Evolutionary conservation across 2,888 invertebrate genomes (phyloP), one percentile per base, ranked within the genome.

Genomic region (Drosophila tripunctata): DNA sequence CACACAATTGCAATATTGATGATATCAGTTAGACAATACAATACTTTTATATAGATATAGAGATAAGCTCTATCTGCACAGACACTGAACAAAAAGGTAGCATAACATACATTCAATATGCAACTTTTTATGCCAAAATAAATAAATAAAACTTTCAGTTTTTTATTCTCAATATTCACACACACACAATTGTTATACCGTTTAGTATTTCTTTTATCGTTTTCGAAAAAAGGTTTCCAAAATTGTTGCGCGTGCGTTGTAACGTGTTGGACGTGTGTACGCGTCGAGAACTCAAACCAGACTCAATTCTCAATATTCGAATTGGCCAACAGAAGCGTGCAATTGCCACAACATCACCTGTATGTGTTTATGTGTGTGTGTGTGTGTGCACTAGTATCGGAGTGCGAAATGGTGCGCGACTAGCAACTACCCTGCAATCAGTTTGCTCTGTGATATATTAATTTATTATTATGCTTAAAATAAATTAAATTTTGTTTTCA

Each of bases 251-350:
- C 54, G 51, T 62, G 58, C 60, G 55, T 55, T 33, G 10, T n/a
- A 40, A 12, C 19, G 41, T 40, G 45, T 63, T 50, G 17, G n/a
- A 50, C 52, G 63, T 78, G 81, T 88, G 89, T 79, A 69, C 89
- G 57, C 88, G 75, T 61, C 83, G 80, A 89, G 86, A 85, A 85
- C 82, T 76, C 55, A 85, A 87, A 57, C 65, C 76, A 86, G 79
- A 89, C 89, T 89, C 85, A 83, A 63, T 56, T 65, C 67, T 67
- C 52, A 67, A 64, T 75, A 60, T 62, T 65, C 63, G 75, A 81
- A 73, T 79, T 83, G 86, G 81, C 79, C 77, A 80, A 87, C 73
- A 72, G 64, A 45, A 68, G 51, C 62, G 74, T 56, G 58, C 66
- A 47, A 66, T 43, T 48, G 54, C 61, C 52, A 64, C 50, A 35